These are phyloP conservation scores for Atherix ibis DNA, from an alignment of 2,888 invertebrate species.

Conservation along the genomic window DNA sequence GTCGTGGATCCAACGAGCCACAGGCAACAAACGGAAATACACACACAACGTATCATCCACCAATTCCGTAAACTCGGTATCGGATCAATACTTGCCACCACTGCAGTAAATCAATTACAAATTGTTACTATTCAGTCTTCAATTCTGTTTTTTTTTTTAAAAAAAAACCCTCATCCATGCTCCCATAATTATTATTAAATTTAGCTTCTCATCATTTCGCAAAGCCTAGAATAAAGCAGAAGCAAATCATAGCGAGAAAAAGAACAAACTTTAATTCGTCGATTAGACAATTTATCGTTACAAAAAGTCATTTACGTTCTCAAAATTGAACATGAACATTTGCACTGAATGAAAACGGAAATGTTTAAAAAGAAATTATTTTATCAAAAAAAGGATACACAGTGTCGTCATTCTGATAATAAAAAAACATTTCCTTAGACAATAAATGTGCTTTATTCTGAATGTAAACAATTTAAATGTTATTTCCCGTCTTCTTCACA, in stretches of 20 bases:
- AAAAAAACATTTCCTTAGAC: too few species aligned
- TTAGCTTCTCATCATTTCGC: too few species aligned
- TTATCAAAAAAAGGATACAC: too few species aligned
- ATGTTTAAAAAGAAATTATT: too few species aligned
- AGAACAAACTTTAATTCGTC: not conserved
- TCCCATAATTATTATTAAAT: too few species aligned
- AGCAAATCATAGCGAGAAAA: not conserved
- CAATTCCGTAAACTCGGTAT: too few species aligned
- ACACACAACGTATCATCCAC: not conserved
- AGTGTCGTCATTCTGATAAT: too few species aligned
- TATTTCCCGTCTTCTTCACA: not conserved
- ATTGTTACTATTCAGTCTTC: not conserved
- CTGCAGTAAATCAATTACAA: not conserved
- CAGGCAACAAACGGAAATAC: not conserved
- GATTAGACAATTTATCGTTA: too few species aligned
- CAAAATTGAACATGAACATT: not conserved
- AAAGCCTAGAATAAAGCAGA: too few species aligned
- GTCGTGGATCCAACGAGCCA: slow-evolving; percentile 37
- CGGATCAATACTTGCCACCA: slow-evolving; percentile 6
- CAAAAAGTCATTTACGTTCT: not conserved
- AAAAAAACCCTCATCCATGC: not conserved
- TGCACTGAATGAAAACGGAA: too few species aligned
- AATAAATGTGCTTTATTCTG: too few species aligned
- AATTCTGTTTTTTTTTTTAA: slow-evolving; percentile 1
- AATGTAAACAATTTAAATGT: too few species aligned